These are phyloP conservation scores for Atrichornis clamosus DNA, from an alignment of 2,113 vertebrate species.

Conservation along the genomic window DNA sequence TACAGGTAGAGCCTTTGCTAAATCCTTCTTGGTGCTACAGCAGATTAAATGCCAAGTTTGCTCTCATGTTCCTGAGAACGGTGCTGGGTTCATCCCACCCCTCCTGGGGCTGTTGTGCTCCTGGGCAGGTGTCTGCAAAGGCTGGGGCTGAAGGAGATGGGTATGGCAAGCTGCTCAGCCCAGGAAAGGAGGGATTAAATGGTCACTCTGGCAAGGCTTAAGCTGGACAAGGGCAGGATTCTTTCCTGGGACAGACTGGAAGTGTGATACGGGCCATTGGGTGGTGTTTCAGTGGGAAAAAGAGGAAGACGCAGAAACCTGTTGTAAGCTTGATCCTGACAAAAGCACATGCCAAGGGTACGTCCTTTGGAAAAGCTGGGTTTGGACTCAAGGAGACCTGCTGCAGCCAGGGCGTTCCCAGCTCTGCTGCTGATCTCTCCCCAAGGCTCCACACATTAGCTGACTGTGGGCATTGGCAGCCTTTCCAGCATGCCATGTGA, in stretches of 20 bases:
- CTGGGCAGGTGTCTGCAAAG: neutral
- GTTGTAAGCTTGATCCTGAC: neutral
- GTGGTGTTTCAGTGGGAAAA: neutral
- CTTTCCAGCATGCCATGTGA: neutral
- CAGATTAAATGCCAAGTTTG: neutral
- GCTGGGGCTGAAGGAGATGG: neutral
- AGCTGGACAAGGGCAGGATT: neutral
- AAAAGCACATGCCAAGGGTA: neutral
- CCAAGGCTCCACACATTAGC: neutral
- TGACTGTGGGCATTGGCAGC: neutral
- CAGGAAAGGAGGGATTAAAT: neutral
- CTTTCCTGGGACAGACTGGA: neutral
- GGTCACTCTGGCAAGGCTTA: neutral
- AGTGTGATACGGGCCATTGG: neutral
- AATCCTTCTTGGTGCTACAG: neutral
- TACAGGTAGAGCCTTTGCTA: neutral
- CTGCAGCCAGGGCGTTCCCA: neutral
- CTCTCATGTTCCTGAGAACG: rapidly evolving
- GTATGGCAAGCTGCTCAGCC: neutral
- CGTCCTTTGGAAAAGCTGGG: neutral
- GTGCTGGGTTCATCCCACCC: neutral
- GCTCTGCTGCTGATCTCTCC: neutral
- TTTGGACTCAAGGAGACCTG: neutral
- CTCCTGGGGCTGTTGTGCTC: neutral
- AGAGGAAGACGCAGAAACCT: neutral